A percentile compares a stretch with the other conserved stretches of the same genome.
phyloP scores from a whole-genome alignment of 2,888 invertebrate genomes.

The Pyrrhia umbra region DNA sequence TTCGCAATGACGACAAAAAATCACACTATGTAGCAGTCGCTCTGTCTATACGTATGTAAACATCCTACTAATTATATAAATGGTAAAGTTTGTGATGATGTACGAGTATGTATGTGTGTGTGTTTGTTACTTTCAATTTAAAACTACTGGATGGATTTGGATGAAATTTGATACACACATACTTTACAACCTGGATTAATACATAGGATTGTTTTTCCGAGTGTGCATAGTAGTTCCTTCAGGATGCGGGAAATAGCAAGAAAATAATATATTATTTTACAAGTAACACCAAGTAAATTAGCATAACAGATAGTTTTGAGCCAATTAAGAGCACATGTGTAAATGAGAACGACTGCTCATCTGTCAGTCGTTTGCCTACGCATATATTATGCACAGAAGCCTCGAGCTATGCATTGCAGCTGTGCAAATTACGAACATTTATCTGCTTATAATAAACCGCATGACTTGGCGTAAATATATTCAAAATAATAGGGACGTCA shows the following conservation, averaged over 20 bases:
- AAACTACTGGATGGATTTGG: too few relatives aligned
- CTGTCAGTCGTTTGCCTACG: constrained; percentile 30
- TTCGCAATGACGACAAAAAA: too few relatives aligned
- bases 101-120: too few relatives aligned
- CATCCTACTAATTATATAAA: too few relatives aligned
- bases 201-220: too few relatives aligned
- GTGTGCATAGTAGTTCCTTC: too few relatives aligned
- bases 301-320: constrained; percentile 29
- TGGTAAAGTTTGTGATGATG: too few relatives aligned
- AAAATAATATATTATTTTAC: not conserved
- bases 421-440: constrained; percentile 54
- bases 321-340: constrained; percentile 47
- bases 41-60: not conserved
- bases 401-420: constrained; percentile 35
- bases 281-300: constrained; percentile 12
- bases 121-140: too few relatives aligned
- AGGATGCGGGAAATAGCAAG: too few relatives aligned
- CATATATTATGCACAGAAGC: constrained; percentile 37
- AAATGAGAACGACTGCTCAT: constrained; percentile 36
- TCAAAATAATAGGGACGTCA: constrained; percentile 9
- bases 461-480: constrained; percentile 24
- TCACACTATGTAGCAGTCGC: too few relatives aligned
- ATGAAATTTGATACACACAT: too few relatives aligned
- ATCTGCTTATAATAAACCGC: constrained; percentile 54
- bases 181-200: too few relatives aligned